A percentile compares a stretch with the other conserved stretches of the same genome.
These are phyloP conservation scores for Mystacides longicornis DNA, from an alignment of 2,888 invertebrate species.

Conservation along the genomic window DNA sequence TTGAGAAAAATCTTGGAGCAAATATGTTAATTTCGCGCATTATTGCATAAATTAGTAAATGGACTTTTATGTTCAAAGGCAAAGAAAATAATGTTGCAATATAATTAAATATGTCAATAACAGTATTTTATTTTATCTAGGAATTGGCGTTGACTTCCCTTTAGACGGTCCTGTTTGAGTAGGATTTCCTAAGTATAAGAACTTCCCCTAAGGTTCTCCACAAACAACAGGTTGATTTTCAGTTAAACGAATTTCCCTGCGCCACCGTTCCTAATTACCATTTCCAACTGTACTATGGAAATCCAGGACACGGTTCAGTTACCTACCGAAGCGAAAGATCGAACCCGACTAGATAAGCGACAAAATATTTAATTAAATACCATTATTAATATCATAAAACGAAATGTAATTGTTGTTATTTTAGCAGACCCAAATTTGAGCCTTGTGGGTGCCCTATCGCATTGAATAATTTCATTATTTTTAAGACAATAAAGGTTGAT, in stretches of 20 bases:
- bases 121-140: too few species aligned
- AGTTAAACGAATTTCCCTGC: slow-evolving; percentile 19
- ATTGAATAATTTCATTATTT: not conserved
- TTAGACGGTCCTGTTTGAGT: too few species aligned
- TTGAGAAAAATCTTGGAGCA: too few species aligned
- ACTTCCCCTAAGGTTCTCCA: slow-evolving; percentile 8
- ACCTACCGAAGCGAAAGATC: not conserved
- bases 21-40: too few species aligned
- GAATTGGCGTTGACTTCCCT: too few species aligned
- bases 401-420: not conserved
- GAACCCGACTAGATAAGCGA: not conserved
- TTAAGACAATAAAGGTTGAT: not conserved
- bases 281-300: slow-evolving; percentile 18
- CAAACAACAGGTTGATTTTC: slow-evolving; percentile 25
- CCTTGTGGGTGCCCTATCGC: not conserved
- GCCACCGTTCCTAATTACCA: slow-evolving; percentile 11
- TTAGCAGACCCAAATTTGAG: not conserved
- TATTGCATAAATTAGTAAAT: too few species aligned
- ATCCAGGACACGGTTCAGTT: slow-evolving; percentile 9
- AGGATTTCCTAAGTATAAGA: too few species aligned
- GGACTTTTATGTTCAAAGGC: too few species aligned
- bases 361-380: not conserved
- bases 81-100: too few species aligned
- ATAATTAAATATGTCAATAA: too few species aligned
- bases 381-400: not conserved